These are phyloP conservation scores for Tolmerus cingulatus DNA, from an alignment of 2,888 invertebrate genomes.

Conservation along the genomic window DNA sequence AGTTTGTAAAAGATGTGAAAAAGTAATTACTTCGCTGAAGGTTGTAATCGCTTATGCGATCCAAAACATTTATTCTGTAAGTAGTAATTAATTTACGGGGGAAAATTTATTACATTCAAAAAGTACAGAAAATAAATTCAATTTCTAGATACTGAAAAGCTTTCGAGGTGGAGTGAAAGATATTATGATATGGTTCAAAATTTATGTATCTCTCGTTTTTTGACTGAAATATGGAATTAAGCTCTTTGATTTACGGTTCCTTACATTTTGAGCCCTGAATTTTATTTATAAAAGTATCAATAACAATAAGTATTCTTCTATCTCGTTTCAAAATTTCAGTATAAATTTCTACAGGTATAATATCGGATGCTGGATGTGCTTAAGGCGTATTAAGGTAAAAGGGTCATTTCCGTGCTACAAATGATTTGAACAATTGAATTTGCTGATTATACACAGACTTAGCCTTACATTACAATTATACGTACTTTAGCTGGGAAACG, in stretches of 20 bases:
- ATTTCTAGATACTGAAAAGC: not conserved
- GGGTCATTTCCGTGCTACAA: not conserved
- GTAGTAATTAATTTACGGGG: not conserved
- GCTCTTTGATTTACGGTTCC: too few species aligned
- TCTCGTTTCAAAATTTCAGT: not conserved
- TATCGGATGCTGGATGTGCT: too few species aligned
- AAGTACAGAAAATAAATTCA: not conserved
- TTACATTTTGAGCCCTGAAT: too few species aligned
- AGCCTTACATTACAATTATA: not conserved
- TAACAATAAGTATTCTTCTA: not conserved
- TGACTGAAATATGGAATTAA: too few species aligned
- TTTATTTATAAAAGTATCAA: not conserved
- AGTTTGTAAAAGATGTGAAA: not conserved
- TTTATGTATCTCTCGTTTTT: not conserved
- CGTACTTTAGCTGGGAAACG: not conserved
- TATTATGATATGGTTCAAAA: not conserved
- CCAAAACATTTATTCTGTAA: not conserved
- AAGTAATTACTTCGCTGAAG: not conserved
- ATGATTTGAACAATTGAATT: not conserved
- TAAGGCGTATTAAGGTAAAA: not conserved
- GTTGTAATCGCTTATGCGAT: not conserved
- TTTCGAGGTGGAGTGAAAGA: not conserved
- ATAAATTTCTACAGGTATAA: not conserved
- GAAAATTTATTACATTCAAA: not conserved
- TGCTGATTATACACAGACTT: not conserved